Evolutionary conservation across 2,113 vertebrate species (phyloP).

Genomic region (Pheucticus melanocephalus): DNA sequence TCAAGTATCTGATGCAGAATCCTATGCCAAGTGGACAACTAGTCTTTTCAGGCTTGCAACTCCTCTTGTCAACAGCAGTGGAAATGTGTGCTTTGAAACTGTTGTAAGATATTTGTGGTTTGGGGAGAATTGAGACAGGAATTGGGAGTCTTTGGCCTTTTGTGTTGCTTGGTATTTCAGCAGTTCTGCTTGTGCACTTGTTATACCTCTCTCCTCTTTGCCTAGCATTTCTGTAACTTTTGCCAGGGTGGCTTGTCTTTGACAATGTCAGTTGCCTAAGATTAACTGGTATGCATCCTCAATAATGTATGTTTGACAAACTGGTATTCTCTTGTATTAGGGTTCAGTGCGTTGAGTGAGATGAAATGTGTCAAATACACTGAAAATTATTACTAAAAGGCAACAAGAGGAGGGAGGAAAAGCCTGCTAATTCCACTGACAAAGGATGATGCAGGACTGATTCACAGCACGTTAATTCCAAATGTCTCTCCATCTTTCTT

Average conservation of each 20-base stretch:
- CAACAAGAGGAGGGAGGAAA: not conserved
- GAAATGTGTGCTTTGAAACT: not conserved
- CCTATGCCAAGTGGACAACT: rapidly evolving
- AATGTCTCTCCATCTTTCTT: slow-evolving; percentile 56
- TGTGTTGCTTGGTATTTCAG: not conserved
- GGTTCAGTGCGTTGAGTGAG: slow-evolving; percentile 67
- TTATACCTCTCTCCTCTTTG: not conserved
- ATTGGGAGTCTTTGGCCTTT: not conserved
- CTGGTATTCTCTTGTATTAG: slow-evolving; percentile 61
- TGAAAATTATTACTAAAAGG: slow-evolving; percentile 71
- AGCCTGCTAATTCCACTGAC: slow-evolving; percentile 57
- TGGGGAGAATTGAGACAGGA: not conserved
- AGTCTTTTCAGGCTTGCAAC: not conserved
- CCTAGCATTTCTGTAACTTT: not conserved
- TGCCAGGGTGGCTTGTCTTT: not conserved
- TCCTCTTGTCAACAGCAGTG: not conserved
- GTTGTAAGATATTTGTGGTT: not conserved
- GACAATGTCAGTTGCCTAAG: slow-evolving; percentile 40
- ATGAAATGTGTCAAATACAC: slow-evolving; percentile 69
- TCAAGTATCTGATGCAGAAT: not conserved
- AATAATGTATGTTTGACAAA: slow-evolving; percentile 57
- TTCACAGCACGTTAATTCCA: slow-evolving; percentile 63
- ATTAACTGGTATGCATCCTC: slow-evolving; percentile 64
- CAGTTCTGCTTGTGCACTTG: not conserved
- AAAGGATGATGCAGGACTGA: slow-evolving; percentile 58